Conservation (phyloP, 2,888 invertebrate species). For the Aplocera efformata region DNA sequence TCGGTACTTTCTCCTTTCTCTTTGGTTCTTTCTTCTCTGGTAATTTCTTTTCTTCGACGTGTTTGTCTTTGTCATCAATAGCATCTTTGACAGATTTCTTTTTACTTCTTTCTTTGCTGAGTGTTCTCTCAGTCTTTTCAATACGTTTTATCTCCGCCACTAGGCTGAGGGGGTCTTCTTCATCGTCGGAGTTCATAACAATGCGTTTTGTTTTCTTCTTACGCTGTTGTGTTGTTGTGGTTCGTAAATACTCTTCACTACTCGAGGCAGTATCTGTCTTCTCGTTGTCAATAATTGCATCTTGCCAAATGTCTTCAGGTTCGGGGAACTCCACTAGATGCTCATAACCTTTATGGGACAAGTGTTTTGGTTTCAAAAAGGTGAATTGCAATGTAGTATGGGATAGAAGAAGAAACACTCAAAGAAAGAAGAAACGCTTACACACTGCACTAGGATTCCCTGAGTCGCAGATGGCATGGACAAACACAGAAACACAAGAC, state of each 20-base stretch:
- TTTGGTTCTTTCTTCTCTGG: conserved; percentile 27
- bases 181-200: conserved; percentile 23
- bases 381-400: background rate
- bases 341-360: conserved; percentile 61
- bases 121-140: conserved; percentile 55
- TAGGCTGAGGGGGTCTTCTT: conserved; percentile 59
- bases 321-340: conserved; percentile 65
- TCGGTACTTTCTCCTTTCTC: conserved; percentile 34
- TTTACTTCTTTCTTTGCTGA: conserved; percentile 59
- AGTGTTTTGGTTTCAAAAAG: background rate
- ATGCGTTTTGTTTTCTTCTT: conserved; percentile 45
- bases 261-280: conserved; percentile 42
- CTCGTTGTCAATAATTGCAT: conserved; percentile 36
- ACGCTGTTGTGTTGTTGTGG: conserved; percentile 21
- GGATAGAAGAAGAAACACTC: too few relatives aligned
- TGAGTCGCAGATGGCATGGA: too few relatives aligned
- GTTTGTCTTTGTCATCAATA: conserved; percentile 20
- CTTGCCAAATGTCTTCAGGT: conserved; percentile 56
- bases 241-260: conserved; percentile 29
- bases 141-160: conserved; percentile 43
- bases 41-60: conserved; percentile 15
- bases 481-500: too few relatives aligned
- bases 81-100: conserved; percentile 9
- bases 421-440: too few relatives aligned
- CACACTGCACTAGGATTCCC: too few relatives aligned